Conservation (phyloP, 1,140 invertebrate species). For the Rhopalosiphum maidis region DNA sequence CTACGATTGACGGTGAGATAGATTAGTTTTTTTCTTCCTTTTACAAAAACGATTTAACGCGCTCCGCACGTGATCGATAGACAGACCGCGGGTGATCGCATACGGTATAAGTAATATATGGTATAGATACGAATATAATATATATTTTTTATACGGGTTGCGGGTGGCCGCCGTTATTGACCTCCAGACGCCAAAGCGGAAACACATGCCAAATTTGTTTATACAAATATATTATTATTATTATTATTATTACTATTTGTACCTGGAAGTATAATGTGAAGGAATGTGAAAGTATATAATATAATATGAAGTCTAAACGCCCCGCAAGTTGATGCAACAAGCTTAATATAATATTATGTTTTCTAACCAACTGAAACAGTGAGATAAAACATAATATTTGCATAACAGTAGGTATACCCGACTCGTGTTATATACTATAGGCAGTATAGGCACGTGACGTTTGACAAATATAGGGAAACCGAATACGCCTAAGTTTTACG, state of each 20-base stretch:
- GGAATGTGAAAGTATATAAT: conserved; percentile 50
- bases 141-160: background rate
- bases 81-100: background rate
- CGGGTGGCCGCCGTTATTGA: conserved; percentile 25
- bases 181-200: conserved; percentile 17
- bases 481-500: background rate
- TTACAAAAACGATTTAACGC: background rate
- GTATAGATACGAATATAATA: background rate
- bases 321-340: conserved; percentile 1
- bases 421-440: background rate
- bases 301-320: background rate
- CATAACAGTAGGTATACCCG: background rate
- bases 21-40: conserved; percentile 1
- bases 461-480: background rate
- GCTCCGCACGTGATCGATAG: background rate
- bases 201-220: conserved; percentile 18
- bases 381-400: conserved; percentile 30
- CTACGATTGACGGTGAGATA: background rate
- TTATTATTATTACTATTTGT: background rate
- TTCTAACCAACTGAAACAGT: background rate
- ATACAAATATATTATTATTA: background rate
- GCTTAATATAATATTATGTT: conserved; percentile 16
- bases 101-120: background rate
- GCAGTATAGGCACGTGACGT: background rate
- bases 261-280: conserved; percentile 19